Evolutionary conservation across 2,113 vertebrate genomes (phyloP), one percentile per base, ranked within the genome.

Genomic region (Scomber colias): DNA sequence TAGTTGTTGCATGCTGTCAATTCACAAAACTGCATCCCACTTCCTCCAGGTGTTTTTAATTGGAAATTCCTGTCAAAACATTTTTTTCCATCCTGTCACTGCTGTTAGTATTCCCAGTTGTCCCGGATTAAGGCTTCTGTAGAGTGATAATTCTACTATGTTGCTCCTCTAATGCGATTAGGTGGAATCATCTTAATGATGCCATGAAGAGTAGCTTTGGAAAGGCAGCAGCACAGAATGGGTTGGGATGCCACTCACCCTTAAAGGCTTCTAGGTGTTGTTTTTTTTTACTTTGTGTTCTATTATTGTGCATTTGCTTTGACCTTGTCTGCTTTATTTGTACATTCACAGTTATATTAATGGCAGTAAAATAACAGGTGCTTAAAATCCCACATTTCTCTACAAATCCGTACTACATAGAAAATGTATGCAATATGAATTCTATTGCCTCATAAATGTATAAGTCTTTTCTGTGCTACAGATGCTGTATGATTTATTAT

Each of bases 81-180:
- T 61, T 71, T 12, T 12, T 64, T 66, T 69, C 44, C 30, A 30
- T 74, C 80, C 63, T 74, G 4, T 15, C 17, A 53, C 13, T 30
- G 19, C 62, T 84, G 71, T 84, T 76, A 75, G 67, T 67, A 75
- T 79, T 73, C 83, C 77, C 69, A 77, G 54, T 75, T 78, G 77
- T 65, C 63, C 51, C 77, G 91, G 89, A 92, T 93, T 89, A 88
- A 77, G 57, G 66, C 54, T 50, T 64, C 63, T 53, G 62, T 40
- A 75, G 72, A 84, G 74, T 60, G 53, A 79, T 76, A 82, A 87
- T 87, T 91, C 67, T 62, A 63, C 78, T 71, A 56, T 80, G 71
- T 69, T 79, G 50, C 81, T 82, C 56, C 51, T 79, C 55, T 88
- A 92, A 92, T 87, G 83, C 55, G 77, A 91, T 93, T 93, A 91